Evolutionary conservation across 2,888 invertebrate genomes (phyloP), one percentile per base, ranked within the genome.

Genomic region (Gnatocerus cornutus): DNA sequence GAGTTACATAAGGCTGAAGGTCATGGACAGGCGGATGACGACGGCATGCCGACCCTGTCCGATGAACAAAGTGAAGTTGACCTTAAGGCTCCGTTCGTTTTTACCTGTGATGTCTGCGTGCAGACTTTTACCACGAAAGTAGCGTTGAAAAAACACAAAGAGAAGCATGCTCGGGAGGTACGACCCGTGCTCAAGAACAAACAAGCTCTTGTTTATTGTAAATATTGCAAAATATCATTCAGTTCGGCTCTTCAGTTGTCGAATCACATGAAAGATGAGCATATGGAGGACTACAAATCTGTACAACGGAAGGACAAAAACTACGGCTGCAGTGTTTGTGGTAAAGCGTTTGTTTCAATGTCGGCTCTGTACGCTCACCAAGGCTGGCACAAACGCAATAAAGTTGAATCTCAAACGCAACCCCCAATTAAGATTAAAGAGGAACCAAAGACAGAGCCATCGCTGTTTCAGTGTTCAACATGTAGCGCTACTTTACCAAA

Each of bases 301-400:
- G 2, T 10, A 2, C 72, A 73, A 59, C 37, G 55, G 2, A 75
- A 73, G 56, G 53, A 68, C 1, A 77, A 71, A 30, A 66, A 73
- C 29, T 88, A 88, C 76, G 86, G 87, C 77, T 92, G 92, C 74
- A 88, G 88, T 74, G 85, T 91, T 46, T 92, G 92, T 74, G 88
- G 88, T 0, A 92, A 91, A 77, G 86, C 86, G 0, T 88, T 91
- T 66, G 89, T 89, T 0, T 64, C 73, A 0, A 87, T 89, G 0
- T 82, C 87, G 3, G 91, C 91, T 10, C 79, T 91, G 48, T 89
- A 89, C 63, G 90, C 85, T 81, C 92, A 88, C 82, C 88, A 81
- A 82, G 90, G 87, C 78, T 91, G 81, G 90, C 91, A 84, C 84
- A 90, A 84, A 83, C 88, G 82, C 74, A 87, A 76, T 79, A 88